Evolutionary conservation across 2,113 vertebrate genomes (phyloP).

Genomic region (Platichthys stellatus): DNA sequence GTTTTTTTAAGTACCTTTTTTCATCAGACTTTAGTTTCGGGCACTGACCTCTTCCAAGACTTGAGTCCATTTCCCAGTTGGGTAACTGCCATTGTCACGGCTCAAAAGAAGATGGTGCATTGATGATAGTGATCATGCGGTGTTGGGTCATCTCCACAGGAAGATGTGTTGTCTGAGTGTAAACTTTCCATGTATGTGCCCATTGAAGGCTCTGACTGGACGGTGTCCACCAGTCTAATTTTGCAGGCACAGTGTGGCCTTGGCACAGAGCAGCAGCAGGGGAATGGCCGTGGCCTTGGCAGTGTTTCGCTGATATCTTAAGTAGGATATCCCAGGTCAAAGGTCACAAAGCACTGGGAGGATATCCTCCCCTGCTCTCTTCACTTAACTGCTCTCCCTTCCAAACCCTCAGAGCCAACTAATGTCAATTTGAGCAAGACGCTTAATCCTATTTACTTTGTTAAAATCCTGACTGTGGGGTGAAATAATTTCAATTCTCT

Average conservation of each 20-base stretch:
- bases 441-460: conserved; percentile 32
- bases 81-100: not conserved
- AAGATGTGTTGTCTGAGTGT: no score
- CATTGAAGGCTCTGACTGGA: not conserved
- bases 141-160: not conserved
- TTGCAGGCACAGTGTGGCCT: conserved; percentile 17
- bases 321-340: conserved; percentile 76
- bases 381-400: conserved; percentile 13
- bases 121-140: not conserved
- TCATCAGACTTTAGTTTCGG: not conserved
- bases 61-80: no score
- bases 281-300: conserved; percentile 57
- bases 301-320: conserved; percentile 39
- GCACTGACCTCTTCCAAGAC: not conserved
- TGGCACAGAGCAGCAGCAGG: conserved; percentile 27
- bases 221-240: no score
- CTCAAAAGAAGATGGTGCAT: not conserved
- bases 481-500: conserved; percentile 44
- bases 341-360: conserved; percentile 60
- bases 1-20: not conserved
- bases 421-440: conserved; percentile 13
- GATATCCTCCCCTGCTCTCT: conserved; percentile 71
- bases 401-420: conserved; percentile 16
- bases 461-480: conserved; percentile 29
- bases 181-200: not conserved